These are phyloP conservation scores for Thalassophryne amazonica DNA, from an alignment of 2,797 vertebrate genomes.

Conservation along the genomic window DNA sequence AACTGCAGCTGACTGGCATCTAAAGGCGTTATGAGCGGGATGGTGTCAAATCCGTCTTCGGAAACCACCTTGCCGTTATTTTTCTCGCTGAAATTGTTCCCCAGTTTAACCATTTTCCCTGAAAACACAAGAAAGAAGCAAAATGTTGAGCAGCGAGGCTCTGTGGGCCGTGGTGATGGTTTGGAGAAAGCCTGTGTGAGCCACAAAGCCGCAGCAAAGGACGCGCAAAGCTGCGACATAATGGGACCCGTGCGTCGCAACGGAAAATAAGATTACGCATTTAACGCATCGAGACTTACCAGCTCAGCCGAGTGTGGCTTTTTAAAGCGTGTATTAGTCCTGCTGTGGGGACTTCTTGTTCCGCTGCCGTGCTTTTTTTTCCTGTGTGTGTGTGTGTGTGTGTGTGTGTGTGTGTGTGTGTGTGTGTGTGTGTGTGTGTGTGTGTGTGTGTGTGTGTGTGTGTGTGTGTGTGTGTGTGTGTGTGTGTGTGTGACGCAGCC, in stretches of 20 bases:
- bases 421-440: too few relatives aligned
- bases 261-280: background rate
- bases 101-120: conserved; percentile 92
- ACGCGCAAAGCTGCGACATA: conserved; percentile 6
- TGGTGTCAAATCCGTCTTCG: conserved; percentile 96
- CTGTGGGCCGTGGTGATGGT: conserved; percentile 37
- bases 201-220: conserved; percentile 38
- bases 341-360: background rate
- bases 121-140: conserved; percentile 2
- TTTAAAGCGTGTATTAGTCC: background rate
- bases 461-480: background rate
- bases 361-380: too few relatives aligned
- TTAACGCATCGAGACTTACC: conserved; percentile 44
- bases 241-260: conserved; percentile 10
- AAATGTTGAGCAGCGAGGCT: conserved; percentile 5
- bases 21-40: conserved; percentile 92
- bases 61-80: conserved; percentile 81
- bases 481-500: conserved; percentile 69
- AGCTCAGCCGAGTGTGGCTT: conserved; percentile 12
- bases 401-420: too few relatives aligned
- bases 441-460: too few relatives aligned
- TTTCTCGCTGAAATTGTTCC: conserved; percentile 92
- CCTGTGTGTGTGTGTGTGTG: conserved; percentile 2
- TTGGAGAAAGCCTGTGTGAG: conserved; percentile 2
- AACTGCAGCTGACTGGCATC: conserved; percentile 95